Evolutionary conservation across 1,140 invertebrate genomes (phyloP).

Genomic region (Gryllus bimaculatus): DNA sequence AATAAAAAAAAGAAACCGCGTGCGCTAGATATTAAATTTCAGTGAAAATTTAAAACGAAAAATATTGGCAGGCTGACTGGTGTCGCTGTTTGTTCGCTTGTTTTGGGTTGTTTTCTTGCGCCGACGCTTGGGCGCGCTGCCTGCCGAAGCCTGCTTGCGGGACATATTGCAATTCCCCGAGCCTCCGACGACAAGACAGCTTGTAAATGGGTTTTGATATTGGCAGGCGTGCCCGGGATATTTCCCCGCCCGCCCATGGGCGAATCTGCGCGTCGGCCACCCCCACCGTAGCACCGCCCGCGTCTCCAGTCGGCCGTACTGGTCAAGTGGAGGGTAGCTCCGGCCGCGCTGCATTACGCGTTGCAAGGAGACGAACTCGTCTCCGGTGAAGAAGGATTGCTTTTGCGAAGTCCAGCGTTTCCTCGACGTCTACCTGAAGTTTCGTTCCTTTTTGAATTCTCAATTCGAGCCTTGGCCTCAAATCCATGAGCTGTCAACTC

Average conservation of each 20-base stretch:
- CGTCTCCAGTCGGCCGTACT: no score
- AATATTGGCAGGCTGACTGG: neutral
- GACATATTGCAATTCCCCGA: slow-evolving; percentile 1
- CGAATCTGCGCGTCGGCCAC: no score
- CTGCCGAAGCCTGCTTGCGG: neutral
- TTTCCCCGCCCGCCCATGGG: neutral
- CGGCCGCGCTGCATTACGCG: no score
- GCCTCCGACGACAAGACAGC: neutral
- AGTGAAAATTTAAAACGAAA: neutral
- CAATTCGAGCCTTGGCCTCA: no score
- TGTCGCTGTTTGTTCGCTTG: neutral
- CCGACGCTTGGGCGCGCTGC: neutral
- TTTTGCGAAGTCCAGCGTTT: no score
- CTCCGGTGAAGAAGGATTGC: no score
- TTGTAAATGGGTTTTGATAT: neutral
- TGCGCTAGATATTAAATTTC: neutral
- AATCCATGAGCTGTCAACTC: no score
- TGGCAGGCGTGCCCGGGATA: neutral
- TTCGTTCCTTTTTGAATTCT: no score
- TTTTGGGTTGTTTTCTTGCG: neutral
- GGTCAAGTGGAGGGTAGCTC: no score
- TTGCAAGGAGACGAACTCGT: no score
- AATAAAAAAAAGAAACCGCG: neutral
- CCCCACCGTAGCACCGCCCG: no score
- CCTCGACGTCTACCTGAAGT: no score